phyloP scores from a whole-genome alignment of 2,113 vertebrate species.

The Nesoenas mayeri region DNA sequence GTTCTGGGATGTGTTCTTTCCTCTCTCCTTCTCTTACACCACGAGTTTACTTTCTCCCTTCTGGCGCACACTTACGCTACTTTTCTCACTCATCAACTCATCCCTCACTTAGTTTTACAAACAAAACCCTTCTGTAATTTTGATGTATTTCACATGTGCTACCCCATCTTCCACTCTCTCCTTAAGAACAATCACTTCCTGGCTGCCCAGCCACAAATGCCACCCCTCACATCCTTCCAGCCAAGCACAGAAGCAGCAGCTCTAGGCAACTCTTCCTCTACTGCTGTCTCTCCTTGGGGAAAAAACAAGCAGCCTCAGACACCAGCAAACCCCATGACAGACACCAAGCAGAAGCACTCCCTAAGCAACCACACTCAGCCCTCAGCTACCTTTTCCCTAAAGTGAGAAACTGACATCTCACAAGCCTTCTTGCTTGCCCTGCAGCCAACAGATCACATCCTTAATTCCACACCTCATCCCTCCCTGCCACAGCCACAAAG shows the following conservation, averaged over 20 bases:
- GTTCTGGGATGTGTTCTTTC: neutral
- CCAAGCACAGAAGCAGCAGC: neutral
- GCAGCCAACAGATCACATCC: neutral
- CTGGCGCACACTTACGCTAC: neutral
- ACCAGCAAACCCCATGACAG: neutral
- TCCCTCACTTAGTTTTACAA: neutral
- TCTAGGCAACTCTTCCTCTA: neutral
- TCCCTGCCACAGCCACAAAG: neutral
- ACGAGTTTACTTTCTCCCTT: neutral
- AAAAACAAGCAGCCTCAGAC: neutral
- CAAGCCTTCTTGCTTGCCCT: neutral
- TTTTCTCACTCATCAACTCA: neutral
- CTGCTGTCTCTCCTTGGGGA: neutral
- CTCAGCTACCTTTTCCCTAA: neutral
- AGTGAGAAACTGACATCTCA: neutral
- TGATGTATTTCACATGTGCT: neutral
- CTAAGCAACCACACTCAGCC: neutral
- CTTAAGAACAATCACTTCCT: neutral
- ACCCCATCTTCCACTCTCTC: neutral
- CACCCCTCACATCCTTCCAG: neutral
- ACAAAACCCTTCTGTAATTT: neutral
- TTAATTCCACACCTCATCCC: neutral
- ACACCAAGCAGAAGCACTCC: neutral
- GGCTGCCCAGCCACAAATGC: neutral
- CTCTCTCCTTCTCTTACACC: neutral